Evolutionary conservation across 2,113 vertebrate genomes (phyloP).

Genomic region (Pseudolaguvia tuberculata): DNA sequence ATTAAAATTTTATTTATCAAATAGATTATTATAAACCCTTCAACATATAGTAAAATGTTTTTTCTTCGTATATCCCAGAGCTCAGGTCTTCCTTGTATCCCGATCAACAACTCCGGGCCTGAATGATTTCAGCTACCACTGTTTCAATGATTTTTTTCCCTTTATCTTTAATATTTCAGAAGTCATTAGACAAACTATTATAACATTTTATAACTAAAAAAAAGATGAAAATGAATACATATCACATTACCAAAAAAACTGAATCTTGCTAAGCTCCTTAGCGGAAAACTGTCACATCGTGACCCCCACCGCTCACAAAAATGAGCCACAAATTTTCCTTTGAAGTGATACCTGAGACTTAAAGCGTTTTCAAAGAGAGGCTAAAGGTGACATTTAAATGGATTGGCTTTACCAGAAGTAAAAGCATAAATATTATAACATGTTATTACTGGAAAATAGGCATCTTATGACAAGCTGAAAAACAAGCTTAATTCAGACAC

Average conservation of each 20-base stretch:
- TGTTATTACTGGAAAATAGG: background rate
- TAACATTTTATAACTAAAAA: background rate
- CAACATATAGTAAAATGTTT: no score
- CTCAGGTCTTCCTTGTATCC: no score
- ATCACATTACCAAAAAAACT: background rate
- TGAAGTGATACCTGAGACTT: background rate
- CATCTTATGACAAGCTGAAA: background rate
- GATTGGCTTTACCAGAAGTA: background rate
- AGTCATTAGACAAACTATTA: no score
- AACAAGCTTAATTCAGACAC: background rate
- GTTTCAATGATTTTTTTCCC: no score
- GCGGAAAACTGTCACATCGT: no score
- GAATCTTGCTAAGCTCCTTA: background rate
- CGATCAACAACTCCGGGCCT: no score
- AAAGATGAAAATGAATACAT: background rate
- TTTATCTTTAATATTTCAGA: background rate
- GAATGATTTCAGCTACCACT: no score
- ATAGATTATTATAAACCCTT: no score
- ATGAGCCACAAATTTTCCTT: background rate
- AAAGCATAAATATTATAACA: slow-evolving; percentile 1
- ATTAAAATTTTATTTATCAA: no score
- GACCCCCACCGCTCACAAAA: no score
- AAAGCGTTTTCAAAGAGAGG: background rate
- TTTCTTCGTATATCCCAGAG: no score
- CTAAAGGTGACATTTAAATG: background rate